These are phyloP conservation scores for Tympanuchus pallidicinctus DNA, from an alignment of 2,113 vertebrate species.

Conservation along the genomic window DNA sequence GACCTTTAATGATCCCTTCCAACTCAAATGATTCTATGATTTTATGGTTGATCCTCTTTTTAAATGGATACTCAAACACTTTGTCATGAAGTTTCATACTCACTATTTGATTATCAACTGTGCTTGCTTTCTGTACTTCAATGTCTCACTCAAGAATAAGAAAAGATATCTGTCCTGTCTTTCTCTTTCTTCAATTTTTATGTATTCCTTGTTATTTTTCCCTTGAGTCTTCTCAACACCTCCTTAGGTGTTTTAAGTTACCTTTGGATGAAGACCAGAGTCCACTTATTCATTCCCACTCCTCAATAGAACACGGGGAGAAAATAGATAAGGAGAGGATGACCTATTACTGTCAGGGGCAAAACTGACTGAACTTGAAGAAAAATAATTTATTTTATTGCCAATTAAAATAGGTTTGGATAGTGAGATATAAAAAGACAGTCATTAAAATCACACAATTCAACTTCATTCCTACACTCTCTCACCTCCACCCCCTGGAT, in stretches of 20 bases:
- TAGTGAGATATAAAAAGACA: neutral
- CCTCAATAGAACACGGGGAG: neutral
- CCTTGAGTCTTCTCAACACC: neutral
- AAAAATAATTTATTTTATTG: neutral
- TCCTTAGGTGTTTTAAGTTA: neutral
- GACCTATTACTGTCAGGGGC: neutral
- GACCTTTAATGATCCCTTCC: too few species aligned
- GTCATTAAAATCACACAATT: neutral
- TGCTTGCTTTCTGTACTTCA: neutral
- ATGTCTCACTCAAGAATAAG: neutral
- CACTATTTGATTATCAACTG: neutral
- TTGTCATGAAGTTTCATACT: neutral
- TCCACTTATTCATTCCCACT: neutral
- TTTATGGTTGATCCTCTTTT: neutral
- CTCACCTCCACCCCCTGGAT: accelerated
- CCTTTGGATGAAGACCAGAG: neutral
- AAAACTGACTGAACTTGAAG: neutral
- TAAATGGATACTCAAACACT: neutral
- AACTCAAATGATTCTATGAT: too few species aligned
- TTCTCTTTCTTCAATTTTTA: neutral
- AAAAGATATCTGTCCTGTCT: neutral
- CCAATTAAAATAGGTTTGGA: neutral
- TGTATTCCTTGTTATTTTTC: neutral
- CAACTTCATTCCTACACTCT: neutral
- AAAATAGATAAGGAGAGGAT: neutral